Base-by-base conservation (phyloP, 2,113 vertebrate species). In the Myxocyprinus asiaticus region DNA sequence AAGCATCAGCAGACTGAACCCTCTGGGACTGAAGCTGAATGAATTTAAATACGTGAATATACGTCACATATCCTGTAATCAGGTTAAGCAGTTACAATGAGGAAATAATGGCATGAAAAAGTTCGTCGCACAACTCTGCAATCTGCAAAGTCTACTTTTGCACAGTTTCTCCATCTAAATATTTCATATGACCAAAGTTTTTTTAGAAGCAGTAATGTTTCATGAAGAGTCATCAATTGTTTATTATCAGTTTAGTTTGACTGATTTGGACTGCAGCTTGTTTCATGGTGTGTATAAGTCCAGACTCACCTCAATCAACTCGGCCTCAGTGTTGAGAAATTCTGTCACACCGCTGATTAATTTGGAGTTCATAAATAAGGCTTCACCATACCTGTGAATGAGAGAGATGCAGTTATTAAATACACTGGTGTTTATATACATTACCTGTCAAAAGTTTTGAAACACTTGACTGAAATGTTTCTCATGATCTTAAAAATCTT, bases 301-400 rank as follows among this genome's bases (percentile, higher is more conserved):
- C 62, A 76, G 81, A 86, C 86, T 92, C 92, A 98, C 97, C 97
- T 99, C 96, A 77, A 89, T 94, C 14, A 99, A 91, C 80, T 99
- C 97, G 33, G 81, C 89, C 87, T 98, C 96, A 0, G 96, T 97
- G 90, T 97, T 98, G 69, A 98, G 95, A 89, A 97, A 99, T 91
- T 99, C 97, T 3, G 98, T 99, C 81, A 99, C 97, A 48, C 98
- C 97, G 66, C 95, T 94, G 90, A 98, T 96, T 87, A 99, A 95
- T 87, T 96, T 98, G 0, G 96, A 98, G 88, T 96, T 99, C 96
- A 99, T 97, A 91, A 99, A 99, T 86, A 98, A 88, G 4, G 98
- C 96, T 90, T 99, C 98, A 17, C 97, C 96, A 0, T 98, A 99
- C 47, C 98, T 99, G 80, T 55, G 88, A 79, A 84, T 11, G 66